These are phyloP conservation scores for Diarsia dahlii DNA, from an alignment of 2,888 invertebrate species.

Conservation along the genomic window DNA sequence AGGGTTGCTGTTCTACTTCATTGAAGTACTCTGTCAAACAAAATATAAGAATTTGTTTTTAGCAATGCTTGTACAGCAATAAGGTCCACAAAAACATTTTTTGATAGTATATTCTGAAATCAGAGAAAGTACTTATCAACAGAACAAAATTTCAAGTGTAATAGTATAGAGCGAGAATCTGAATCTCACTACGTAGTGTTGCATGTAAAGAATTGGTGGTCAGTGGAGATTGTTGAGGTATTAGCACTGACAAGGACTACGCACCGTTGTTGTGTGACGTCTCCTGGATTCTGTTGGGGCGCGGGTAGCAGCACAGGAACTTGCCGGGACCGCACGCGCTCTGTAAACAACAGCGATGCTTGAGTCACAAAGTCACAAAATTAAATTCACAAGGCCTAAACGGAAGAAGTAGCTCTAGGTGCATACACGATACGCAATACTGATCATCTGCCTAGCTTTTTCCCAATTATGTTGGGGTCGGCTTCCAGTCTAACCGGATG, in stretches of 20 bases:
- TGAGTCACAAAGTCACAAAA: no score
- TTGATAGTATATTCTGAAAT: neutral
- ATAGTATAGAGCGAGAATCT: neutral
- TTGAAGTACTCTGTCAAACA: constrained; percentile 80
- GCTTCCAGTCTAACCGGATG: no score
- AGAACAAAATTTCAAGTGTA: neutral
- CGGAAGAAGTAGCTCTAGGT: no score
- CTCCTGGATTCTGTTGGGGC: constrained; percentile 65
- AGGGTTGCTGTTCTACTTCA: constrained; percentile 81
- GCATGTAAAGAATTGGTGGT: neutral
- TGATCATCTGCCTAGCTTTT: no score
- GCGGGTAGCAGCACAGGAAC: constrained; percentile 92
- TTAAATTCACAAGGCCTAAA: no score
- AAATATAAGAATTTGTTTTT: neutral
- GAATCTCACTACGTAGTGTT: neutral
- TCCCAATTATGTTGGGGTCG: no score
- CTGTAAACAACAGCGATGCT: constrained; percentile 74
- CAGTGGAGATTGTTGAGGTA: neutral
- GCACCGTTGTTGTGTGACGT: constrained; percentile 74
- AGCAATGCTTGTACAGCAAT: neutral
- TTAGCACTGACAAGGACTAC: neutral
- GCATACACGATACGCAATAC: no score
- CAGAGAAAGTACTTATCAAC: neutral
- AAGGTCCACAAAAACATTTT: neutral
- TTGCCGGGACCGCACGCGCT: constrained; percentile 92